Percentiles rank a stretch among this genome's conserved stretches.
phyloP scores from a whole-genome alignment of 2,113 vertebrate species.

The Prunella fulvescens region DNA sequence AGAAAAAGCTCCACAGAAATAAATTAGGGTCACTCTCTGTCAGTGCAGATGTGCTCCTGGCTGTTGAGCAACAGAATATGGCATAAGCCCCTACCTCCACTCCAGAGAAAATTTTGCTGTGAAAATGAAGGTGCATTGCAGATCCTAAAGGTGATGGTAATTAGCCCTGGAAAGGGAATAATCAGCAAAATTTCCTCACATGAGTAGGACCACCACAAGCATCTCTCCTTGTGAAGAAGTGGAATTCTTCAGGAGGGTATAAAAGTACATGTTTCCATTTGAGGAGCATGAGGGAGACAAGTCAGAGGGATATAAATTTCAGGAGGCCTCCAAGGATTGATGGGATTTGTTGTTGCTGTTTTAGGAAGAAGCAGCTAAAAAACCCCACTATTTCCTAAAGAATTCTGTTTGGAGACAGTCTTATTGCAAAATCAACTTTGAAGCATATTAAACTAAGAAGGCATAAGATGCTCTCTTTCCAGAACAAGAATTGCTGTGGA shows the following conservation, averaged over 20 bases:
- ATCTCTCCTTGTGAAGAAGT: neutral
- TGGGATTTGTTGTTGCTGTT: neutral
- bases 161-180: neutral
- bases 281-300: neutral
- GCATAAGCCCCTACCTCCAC: neutral
- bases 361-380: neutral
- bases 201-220: neutral
- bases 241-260: neutral
- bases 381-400: neutral
- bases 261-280: neutral
- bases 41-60: neutral
- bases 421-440: neutral
- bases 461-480: neutral
- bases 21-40: neutral
- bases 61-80: neutral
- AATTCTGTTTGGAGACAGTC: slow-evolving; percentile 11
- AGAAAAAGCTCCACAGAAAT: neutral
- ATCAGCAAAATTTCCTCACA: neutral
- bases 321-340: neutral
- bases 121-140: neutral
- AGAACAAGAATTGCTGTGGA: neutral
- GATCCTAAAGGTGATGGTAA: neutral
- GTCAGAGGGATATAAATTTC: neutral
- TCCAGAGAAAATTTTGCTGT: neutral
- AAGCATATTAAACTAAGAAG: slow-evolving; percentile 18